These are phyloP conservation scores for Pseudochirops cupreus DNA, from an alignment of 2,797 vertebrate genomes.

Conservation along the genomic window DNA sequence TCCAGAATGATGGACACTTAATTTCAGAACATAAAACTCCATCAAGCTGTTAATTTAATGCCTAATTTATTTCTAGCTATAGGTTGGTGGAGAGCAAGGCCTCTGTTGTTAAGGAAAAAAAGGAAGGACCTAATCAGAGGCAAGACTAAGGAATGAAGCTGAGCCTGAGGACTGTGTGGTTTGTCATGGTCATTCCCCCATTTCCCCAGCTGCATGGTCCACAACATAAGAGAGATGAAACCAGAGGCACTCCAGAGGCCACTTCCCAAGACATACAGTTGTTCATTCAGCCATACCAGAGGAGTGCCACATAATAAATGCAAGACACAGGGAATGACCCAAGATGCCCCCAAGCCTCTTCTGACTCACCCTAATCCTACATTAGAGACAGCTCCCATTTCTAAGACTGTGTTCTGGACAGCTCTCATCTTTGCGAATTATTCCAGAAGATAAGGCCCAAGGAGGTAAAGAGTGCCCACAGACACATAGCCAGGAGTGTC, in stretches of 20 bases:
- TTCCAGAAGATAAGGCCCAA: background rate
- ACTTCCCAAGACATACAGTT: background rate
- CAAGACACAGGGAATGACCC: background rate
- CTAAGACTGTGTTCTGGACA: background rate
- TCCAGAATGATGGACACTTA: background rate
- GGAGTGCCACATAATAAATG: background rate
- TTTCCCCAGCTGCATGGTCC: background rate
- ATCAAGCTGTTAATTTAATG: background rate
- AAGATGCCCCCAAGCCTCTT: background rate
- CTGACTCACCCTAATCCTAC: background rate
- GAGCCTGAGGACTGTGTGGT: background rate
- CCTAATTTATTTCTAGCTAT: background rate
- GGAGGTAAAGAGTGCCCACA: background rate
- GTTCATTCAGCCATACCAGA: background rate
- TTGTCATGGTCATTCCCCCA: background rate
- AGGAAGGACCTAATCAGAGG: background rate
- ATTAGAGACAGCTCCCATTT: background rate
- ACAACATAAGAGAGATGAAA: background rate
- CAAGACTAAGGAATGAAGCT: background rate
- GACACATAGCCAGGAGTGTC: background rate
- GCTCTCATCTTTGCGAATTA: background rate
- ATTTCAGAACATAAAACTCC: background rate
- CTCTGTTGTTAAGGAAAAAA: background rate
- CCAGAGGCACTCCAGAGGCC: background rate
- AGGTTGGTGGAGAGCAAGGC: background rate